A percentile compares a stretch with the other conserved stretches of the same genome.
phyloP scores from a whole-genome alignment of 2,797 vertebrate genomes.

The Premnoplex brunnescens region DNA sequence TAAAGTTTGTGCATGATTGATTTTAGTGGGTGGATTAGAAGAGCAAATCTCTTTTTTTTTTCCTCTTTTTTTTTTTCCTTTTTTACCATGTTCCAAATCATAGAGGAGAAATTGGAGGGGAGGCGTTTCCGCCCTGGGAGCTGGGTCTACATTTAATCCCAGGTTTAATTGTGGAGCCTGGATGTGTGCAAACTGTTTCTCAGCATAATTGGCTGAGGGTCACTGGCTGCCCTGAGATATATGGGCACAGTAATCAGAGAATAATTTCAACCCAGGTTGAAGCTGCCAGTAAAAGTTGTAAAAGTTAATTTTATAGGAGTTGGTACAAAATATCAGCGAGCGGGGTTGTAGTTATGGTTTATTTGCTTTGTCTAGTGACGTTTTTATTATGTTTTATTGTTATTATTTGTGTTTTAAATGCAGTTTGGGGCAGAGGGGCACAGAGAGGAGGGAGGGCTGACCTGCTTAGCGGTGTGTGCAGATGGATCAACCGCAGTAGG shows the following conservation, averaged over 20 bases:
- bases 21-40: slow-evolving; percentile 35
- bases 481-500: not conserved
- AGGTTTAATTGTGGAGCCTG: slow-evolving; percentile 42
- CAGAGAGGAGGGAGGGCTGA: not conserved
- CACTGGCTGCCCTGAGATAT: slow-evolving; percentile 57
- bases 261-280: slow-evolving; percentile 34
- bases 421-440: not conserved
- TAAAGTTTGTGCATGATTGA: slow-evolving; percentile 32
- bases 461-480: not conserved
- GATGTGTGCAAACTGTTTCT: slow-evolving; percentile 17
- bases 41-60: not conserved
- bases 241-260: slow-evolving; percentile 52
- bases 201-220: slow-evolving; percentile 62
- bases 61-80: not conserved
- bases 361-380: slow-evolving; percentile 19
- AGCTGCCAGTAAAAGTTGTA: slow-evolving; percentile 37
- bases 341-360: not conserved
- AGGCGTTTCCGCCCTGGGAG: not conserved
- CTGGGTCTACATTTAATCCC: not conserved
- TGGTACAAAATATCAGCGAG: not conserved
- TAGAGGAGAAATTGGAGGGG: not conserved
- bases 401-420: slow-evolving; percentile 51
- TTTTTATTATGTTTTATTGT: slow-evolving; percentile 55
- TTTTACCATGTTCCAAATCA: not conserved
- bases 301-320: slow-evolving; percentile 52